These are phyloP conservation scores for Harmothoe impar DNA, from an alignment of 2,888 invertebrate species.

Conservation along the genomic window DNA sequence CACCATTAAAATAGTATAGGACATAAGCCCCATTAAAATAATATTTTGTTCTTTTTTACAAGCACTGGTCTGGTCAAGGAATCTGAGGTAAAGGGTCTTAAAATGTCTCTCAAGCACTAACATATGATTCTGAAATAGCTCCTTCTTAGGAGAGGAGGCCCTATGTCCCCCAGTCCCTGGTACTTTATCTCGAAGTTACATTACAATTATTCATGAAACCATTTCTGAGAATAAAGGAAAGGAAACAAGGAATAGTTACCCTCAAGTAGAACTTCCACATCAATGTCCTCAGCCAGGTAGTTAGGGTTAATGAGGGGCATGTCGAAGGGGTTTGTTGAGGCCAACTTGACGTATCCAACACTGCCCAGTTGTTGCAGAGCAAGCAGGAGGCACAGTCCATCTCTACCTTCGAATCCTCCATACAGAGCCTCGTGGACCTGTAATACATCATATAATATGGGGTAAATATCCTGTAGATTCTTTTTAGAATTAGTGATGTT, in stretches of 20 bases:
- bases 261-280: not conserved
- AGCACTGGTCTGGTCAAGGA: too few relatives aligned
- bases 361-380: not conserved
- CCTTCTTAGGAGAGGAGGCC: too few relatives aligned
- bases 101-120: too few relatives aligned
- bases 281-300: not conserved
- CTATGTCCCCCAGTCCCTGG: too few relatives aligned
- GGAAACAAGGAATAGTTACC: not conserved
- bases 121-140: too few relatives aligned
- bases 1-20: too few relatives aligned
- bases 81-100: too few relatives aligned
- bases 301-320: not conserved
- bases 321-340: constrained; percentile 32
- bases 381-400: not conserved
- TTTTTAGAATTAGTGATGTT: not conserved
- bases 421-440: not conserved
- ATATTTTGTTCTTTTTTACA: too few relatives aligned
- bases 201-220: too few relatives aligned
- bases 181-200: too few relatives aligned
- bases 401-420: constrained; percentile 11
- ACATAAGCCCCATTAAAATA: too few relatives aligned
- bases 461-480: not conserved
- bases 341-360: not conserved
- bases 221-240: too few relatives aligned
- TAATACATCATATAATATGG: not conserved